phyloP scores from a whole-genome alignment of 2,113 vertebrate species.

The Oxyruncus cristatus region DNA sequence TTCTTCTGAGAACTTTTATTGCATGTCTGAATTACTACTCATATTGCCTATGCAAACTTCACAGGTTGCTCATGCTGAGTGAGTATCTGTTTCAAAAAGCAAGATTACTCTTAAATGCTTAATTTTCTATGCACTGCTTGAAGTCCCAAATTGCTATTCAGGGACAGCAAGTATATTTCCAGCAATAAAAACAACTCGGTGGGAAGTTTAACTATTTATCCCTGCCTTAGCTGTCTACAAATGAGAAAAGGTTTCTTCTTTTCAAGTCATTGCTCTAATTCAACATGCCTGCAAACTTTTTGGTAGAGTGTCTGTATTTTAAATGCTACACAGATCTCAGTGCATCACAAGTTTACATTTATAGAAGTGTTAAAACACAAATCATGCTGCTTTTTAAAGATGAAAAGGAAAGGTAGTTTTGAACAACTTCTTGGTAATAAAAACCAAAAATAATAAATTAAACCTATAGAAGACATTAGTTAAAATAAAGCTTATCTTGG shows the following conservation, averaged over 20 bases:
- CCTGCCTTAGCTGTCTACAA: neutral
- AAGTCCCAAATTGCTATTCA: neutral
- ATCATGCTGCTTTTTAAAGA: neutral
- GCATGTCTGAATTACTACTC: neutral
- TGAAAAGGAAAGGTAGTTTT: neutral
- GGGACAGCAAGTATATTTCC: neutral
- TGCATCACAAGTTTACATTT: neutral
- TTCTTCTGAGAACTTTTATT: neutral
- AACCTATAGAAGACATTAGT: neutral
- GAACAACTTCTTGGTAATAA: neutral
- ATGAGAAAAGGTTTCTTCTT: neutral
- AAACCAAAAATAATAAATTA: neutral
- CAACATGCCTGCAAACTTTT: neutral
- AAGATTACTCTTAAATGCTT: neutral
- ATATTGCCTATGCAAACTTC: neutral
- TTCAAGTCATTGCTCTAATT: neutral
- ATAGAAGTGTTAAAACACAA: neutral
- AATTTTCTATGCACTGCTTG: conserved; percentile 11
- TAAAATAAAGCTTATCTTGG: neutral
- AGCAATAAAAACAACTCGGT: conserved; percentile 2
- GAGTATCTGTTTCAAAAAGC: neutral
- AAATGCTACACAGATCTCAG: neutral
- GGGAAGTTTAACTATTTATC: neutral
- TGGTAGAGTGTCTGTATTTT: neutral
- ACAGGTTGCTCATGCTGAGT: neutral